Evolutionary conservation across 2,888 invertebrate species (phyloP).

Genomic region (Rhamphomyia laevipes): DNA sequence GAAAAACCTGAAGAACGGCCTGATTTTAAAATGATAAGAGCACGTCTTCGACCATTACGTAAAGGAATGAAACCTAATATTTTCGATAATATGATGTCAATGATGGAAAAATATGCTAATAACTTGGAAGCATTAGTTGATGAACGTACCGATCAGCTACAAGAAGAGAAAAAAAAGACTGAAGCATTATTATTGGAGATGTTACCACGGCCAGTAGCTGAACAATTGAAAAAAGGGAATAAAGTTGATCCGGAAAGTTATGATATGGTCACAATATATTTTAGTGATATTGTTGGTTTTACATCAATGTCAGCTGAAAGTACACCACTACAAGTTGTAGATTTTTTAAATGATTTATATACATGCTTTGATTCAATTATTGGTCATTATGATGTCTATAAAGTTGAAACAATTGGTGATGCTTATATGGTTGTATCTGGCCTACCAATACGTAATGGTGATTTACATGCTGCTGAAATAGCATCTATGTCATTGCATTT

Average conservation of each 20-base stretch:
- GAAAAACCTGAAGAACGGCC: constrained; percentile 70
- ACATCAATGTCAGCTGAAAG: constrained; percentile 88
- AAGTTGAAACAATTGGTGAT: constrained; percentile 86
- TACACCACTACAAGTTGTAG: constrained; percentile 82
- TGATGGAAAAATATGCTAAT: constrained; percentile 96
- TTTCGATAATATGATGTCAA: constrained; percentile 95
- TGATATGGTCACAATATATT: constrained; percentile 79
- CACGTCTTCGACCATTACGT: constrained; percentile 65
- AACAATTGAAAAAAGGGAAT: constrained; percentile 79
- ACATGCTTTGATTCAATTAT: constrained; percentile 91
- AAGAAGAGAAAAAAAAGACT: constrained; percentile 94
- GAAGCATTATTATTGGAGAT: constrained; percentile 80
- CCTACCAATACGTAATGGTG: constrained; percentile 77
- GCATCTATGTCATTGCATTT: constrained; percentile 86
- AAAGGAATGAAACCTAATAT: constrained; percentile 94
- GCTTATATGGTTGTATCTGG: constrained; percentile 91
- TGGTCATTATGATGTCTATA: constrained; percentile 85
- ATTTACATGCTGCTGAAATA: constrained; percentile 84
- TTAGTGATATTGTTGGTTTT: constrained; percentile 90
- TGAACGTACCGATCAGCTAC: constrained; percentile 83
- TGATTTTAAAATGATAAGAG: constrained; percentile 72
- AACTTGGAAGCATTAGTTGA: constrained; percentile 89
- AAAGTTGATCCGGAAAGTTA: constrained; percentile 84
- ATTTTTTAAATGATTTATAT: constrained; percentile 86
- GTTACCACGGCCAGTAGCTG: constrained; percentile 83